These are phyloP conservation scores for Hirtodrosophila histrioides DNA, from an alignment of 2,888 invertebrate species.

Conservation along the genomic window DNA sequence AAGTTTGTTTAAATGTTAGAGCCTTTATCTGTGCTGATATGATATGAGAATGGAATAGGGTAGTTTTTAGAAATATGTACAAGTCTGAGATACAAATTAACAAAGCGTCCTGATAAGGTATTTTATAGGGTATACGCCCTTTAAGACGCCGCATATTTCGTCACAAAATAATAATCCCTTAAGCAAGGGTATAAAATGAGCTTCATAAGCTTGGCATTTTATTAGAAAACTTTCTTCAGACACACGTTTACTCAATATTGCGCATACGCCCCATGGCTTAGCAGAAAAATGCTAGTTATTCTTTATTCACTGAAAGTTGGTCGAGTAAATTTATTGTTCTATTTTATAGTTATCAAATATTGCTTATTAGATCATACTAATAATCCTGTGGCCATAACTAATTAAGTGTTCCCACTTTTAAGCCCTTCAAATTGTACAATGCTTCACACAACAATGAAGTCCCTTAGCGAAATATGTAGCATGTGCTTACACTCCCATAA, in stretches of 20 bases:
- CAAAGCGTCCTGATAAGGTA: no score
- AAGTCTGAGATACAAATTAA: no score
- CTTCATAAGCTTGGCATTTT: conserved; percentile 26
- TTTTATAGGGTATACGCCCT: no score
- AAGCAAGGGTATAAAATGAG: neutral
- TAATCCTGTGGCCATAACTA: no score
- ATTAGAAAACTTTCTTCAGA: conserved; percentile 40
- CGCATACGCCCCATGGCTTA: conserved; percentile 35
- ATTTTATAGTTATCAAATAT: conserved; percentile 20
- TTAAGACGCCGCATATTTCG: neutral
- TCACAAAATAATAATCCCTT: neutral
- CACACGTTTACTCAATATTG: conserved; percentile 38
- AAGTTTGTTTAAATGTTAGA: no score
- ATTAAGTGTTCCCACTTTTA: no score
- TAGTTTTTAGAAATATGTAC: no score
- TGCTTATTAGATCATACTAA: conserved; percentile 5
- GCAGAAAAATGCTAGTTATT: conserved; percentile 14
- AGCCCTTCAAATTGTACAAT: no score
- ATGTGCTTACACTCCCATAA: conserved; percentile 6
- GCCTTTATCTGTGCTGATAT: no score
- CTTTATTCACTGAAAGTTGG: conserved; percentile 4
- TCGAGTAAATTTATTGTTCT: neutral
- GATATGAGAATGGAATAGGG: no score
- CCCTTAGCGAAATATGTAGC: conserved; percentile 10
- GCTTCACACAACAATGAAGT: neutral